These are phyloP conservation scores for Acleris cristana DNA, from an alignment of 2,888 invertebrate species.

Conservation along the genomic window DNA sequence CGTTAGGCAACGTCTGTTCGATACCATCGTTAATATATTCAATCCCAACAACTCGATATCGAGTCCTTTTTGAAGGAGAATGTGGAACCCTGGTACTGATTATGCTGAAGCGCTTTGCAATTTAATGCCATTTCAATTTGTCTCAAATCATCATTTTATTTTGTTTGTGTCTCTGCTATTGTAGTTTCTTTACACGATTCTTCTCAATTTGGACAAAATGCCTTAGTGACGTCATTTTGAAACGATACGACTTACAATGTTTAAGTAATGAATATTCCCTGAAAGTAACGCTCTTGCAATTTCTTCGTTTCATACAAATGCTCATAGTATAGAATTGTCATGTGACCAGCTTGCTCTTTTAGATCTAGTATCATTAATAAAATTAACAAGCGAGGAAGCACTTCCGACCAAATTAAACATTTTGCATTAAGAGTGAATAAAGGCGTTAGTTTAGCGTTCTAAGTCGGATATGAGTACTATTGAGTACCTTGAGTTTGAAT, in stretches of 20 bases:
- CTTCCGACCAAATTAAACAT: background rate
- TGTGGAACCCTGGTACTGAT: too few species aligned
- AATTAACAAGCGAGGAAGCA: background rate
- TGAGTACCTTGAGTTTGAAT: slow-evolving; percentile 14
- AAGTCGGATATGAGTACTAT: slow-evolving; percentile 2
- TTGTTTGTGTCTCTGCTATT: too few species aligned
- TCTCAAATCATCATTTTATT: background rate
- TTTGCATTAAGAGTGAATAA: background rate
- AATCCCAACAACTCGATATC: too few species aligned
- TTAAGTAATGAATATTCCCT: too few species aligned
- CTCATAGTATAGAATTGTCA: too few species aligned
- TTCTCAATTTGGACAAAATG: too few species aligned
- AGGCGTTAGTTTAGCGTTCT: slow-evolving; percentile 6
- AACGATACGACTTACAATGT: too few species aligned
- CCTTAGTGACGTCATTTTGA: too few species aligned
- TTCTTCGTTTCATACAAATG: too few species aligned
- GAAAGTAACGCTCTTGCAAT: too few species aligned
- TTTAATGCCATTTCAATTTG: slow-evolving; percentile 22
- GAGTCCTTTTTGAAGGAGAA: too few species aligned
- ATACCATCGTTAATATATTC: slow-evolving; percentile 11
- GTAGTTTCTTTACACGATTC: too few species aligned
- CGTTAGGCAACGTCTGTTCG: slow-evolving; percentile 30
- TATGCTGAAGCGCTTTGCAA: slow-evolving; percentile 12
- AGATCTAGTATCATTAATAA: background rate
- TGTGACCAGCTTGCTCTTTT: background rate